phyloP scores from a whole-genome alignment of 2,113 vertebrate genomes.

The Menidia beryllina region DNA sequence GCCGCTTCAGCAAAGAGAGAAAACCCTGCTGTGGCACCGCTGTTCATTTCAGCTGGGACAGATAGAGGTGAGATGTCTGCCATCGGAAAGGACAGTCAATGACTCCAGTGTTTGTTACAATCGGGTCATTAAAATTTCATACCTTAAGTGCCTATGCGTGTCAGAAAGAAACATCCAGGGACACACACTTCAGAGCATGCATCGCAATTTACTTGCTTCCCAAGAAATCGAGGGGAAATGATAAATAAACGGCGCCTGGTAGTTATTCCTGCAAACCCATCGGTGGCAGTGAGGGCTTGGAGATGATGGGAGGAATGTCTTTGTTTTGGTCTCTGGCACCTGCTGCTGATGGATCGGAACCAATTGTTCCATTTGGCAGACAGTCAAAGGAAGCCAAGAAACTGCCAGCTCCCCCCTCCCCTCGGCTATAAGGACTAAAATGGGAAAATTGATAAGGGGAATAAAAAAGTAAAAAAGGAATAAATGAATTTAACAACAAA shows the following conservation, averaged over 20 bases:
- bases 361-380: slow-evolving; percentile 75
- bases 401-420: slow-evolving; percentile 37
- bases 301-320: slow-evolving; percentile 69
- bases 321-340: slow-evolving; percentile 67
- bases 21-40: slow-evolving; percentile 20
- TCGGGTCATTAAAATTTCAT: slow-evolving; percentile 66
- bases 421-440: slow-evolving; percentile 36
- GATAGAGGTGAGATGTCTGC: slow-evolving; percentile 56
- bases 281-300: slow-evolving; percentile 45
- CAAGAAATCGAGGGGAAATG: not conserved
- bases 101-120: slow-evolving; percentile 62
- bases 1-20: slow-evolving; percentile 19
- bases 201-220: slow-evolving; percentile 21
- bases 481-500: slow-evolving; percentile 10
- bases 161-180: slow-evolving; percentile 35
- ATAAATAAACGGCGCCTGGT: not conserved
- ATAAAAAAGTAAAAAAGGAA: slow-evolving; percentile 45
- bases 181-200: slow-evolving; percentile 26
- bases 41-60: slow-evolving; percentile 31
- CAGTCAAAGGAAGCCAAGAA: slow-evolving; percentile 57
- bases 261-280: slow-evolving; percentile 43
- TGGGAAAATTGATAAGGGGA: slow-evolving; percentile 58
- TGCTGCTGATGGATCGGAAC: slow-evolving; percentile 68
- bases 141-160: slow-evolving; percentile 42
- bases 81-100: slow-evolving; percentile 53